Evolutionary conservation across 2,113 vertebrate species (phyloP).

Genomic region (Synchiropus splendidus): DNA sequence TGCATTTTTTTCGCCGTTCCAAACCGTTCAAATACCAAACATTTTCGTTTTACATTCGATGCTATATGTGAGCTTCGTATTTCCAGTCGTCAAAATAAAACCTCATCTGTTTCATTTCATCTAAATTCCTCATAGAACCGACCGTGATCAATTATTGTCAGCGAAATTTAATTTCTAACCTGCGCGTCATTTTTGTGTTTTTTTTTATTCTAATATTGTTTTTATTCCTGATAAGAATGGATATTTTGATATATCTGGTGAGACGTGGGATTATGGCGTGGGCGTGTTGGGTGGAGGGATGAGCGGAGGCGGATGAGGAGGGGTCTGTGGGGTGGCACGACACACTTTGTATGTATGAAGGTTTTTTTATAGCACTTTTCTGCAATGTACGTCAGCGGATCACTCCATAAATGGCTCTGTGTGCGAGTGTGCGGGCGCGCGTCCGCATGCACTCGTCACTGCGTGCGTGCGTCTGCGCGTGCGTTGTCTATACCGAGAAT

Average conservation of each 20-base stretch:
- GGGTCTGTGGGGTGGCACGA: slow-evolving; percentile 74
- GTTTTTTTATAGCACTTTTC: slow-evolving; percentile 78
- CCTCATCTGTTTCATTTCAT: too few species aligned
- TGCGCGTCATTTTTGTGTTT: background rate
- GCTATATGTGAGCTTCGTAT: too few species aligned
- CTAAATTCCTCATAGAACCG: too few species aligned
- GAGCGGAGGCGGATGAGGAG: slow-evolving; percentile 56
- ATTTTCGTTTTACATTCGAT: too few species aligned
- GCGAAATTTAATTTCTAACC: background rate
- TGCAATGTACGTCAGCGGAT: slow-evolving; percentile 81
- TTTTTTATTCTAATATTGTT: slow-evolving; percentile 14
- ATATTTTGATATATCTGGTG: slow-evolving; percentile 37
- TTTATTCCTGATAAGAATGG: slow-evolving; percentile 6
- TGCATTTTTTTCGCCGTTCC: slow-evolving; percentile 10
- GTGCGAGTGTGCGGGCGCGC: slow-evolving; percentile 56
- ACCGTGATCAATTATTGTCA: too few species aligned
- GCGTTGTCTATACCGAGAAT: slow-evolving; percentile 74
- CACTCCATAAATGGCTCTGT: slow-evolving; percentile 76
- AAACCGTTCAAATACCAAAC: background rate
- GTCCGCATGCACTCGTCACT: slow-evolving; percentile 35
- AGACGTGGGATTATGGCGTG: slow-evolving; percentile 72
- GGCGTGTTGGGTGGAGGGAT: slow-evolving; percentile 59
- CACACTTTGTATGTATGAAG: slow-evolving; percentile 79
- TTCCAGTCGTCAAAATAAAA: too few species aligned
- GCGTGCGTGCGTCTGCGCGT: slow-evolving; percentile 56